Conservation (phyloP, 1,140 invertebrate species). For the Drosophila erecta region DNA sequence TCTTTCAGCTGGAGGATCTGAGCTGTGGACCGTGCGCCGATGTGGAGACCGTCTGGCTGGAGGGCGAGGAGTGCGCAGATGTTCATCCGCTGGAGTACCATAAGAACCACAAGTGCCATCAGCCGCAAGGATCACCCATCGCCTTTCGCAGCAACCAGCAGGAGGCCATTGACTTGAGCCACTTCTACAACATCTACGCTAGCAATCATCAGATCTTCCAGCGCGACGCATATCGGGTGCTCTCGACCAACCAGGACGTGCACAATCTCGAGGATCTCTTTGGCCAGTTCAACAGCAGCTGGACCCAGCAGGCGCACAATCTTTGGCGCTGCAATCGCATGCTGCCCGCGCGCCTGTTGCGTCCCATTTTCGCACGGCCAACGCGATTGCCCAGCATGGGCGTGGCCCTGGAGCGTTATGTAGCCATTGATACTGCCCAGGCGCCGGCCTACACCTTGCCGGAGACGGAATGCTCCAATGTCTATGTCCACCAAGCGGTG, state of each 20-base stretch:
- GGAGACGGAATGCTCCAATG: slow-evolving; percentile 89
- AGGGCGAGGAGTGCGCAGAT: slow-evolving; percentile 49
- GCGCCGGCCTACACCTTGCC: slow-evolving; percentile 87
- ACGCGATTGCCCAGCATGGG: slow-evolving; percentile 85
- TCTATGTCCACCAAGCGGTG: slow-evolving; percentile 88
- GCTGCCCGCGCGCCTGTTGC: slow-evolving; percentile 86
- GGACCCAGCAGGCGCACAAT: slow-evolving; percentile 61
- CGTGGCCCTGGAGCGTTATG: slow-evolving; percentile 88
- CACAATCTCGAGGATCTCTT: slow-evolving; percentile 83
- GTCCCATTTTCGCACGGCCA: slow-evolving; percentile 88
- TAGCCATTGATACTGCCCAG: slow-evolving; percentile 88
- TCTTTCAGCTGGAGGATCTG: slow-evolving; percentile 87
- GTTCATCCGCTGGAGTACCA: background rate
- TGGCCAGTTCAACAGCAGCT: slow-evolving; percentile 70
- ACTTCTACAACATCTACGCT: slow-evolving; percentile 85
- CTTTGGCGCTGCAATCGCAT: slow-evolving; percentile 89
- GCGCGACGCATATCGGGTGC: slow-evolving; percentile 85
- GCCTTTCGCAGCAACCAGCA: slow-evolving; percentile 83
- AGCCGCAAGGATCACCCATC: slow-evolving; percentile 56
- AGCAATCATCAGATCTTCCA: slow-evolving; percentile 85
- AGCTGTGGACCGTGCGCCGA: slow-evolving; percentile 89
- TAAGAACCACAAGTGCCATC: slow-evolving; percentile 3
- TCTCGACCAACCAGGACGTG: slow-evolving; percentile 85
- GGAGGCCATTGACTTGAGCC: slow-evolving; percentile 75
- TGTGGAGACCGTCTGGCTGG: slow-evolving; percentile 86